A percentile compares a stretch with the other conserved stretches of the same genome.
Evolutionary conservation across 2,888 invertebrate genomes (phyloP).

Genomic region (Phyllotreta striolata): DNA sequence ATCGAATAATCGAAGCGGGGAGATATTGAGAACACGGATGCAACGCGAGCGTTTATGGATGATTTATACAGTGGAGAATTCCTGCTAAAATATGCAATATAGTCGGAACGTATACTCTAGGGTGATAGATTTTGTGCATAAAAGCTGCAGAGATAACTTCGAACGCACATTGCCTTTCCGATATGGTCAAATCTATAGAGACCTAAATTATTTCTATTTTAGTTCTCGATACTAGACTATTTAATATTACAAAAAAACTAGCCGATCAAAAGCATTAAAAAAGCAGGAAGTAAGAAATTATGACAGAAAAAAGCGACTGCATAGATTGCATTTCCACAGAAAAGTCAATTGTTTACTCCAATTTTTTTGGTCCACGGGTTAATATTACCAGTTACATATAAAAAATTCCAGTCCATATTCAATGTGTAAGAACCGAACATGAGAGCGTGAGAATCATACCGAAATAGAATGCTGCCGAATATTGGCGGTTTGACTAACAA

Average conservation of each 20-base stretch:
- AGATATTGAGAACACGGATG: constrained; percentile 32
- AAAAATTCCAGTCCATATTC: background rate
- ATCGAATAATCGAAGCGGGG: constrained; percentile 29
- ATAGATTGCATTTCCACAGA: no score
- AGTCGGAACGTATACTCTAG: constrained; percentile 13
- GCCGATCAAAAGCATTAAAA: no score
- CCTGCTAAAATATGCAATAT: constrained; percentile 28
- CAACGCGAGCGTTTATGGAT: constrained; percentile 25
- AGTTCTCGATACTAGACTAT: no score
- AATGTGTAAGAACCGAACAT: constrained; percentile 2
- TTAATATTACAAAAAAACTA: no score
- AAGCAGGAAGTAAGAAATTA: no score
- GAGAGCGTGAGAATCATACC: constrained; percentile 22
- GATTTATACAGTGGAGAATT: constrained; percentile 28
- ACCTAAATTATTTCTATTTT: no score
- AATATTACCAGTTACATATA: no score
- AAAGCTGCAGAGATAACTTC: constrained; percentile 27
- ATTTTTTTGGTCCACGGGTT: no score
- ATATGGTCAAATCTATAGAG: no score
- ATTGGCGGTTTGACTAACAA: constrained; percentile 13
- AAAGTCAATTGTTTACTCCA: no score
- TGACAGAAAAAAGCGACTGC: no score
- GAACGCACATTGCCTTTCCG: background rate
- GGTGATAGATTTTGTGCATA: constrained; percentile 30
- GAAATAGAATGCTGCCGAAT: constrained; percentile 16